Evolutionary conservation across 1,140 invertebrate species (phyloP), one percentile per base, ranked within the genome.

Genomic region (Drosophila pseudoananassae): DNA sequence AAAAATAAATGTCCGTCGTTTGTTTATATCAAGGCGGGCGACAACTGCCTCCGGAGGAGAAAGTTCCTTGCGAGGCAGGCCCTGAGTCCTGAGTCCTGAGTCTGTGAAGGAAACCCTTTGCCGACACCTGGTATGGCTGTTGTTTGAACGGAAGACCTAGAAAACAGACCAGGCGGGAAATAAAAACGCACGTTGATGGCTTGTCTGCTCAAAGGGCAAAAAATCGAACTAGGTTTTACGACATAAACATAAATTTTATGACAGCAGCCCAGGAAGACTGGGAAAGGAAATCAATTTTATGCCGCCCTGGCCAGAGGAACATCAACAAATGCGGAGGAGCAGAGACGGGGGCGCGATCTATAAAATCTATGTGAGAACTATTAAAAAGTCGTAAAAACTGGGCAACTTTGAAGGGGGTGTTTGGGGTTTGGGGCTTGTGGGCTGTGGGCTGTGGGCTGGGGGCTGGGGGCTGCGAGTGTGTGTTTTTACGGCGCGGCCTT

Each of bases 1-100:
- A 91, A 91, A 91, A 91, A 91, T 83, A 91, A 91, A 91, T 91
- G 90, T 91, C 79, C 74, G 90, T 90, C 90, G 90, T 91, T 91
- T 91, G 90, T 91, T 91, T 91, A 88, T 91, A 91, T 91, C 90
- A 91, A 66, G 73, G 68, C 51, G 38, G 73, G 87, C 84, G 78
- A 88, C 84, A 88, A 83, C 68, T 59, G 27, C 6, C 31, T 4
- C n/a, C 40, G 33, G 4, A 20, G 17, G 25, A 17, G 33, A 51
- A 71, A 29, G 61, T 76, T 64, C 78, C 66, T 64, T 53, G 61
- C 65, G 66, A 52, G 69, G 49, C 54, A n/a, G 38, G 29, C 64
- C 23, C 38, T n/a, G n/a, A n/a, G n/a, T n/a, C 10, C 12, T 46
- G 3, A 23, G 5, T 23, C 4, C 43, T 8, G 63, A 51, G 31